phyloP scores from a whole-genome alignment of 2,888 invertebrate genomes.

The Branchipolynoe longqiensis region DNA sequence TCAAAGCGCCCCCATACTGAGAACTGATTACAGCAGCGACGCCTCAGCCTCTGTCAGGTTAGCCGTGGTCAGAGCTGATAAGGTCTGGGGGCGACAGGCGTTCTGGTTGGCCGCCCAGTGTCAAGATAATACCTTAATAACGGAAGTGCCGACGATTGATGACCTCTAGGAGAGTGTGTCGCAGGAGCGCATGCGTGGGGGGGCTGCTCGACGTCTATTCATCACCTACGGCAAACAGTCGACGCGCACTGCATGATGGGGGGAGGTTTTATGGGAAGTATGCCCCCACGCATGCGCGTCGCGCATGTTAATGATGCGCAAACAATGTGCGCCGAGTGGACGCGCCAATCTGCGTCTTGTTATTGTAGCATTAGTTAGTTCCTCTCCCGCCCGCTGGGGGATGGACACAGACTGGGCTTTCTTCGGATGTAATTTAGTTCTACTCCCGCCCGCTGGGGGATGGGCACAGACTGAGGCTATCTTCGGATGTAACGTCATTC shows the following conservation, averaged over 20 bases:
- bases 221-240: constrained; percentile 23
- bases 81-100: constrained; percentile 17
- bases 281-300: neutral
- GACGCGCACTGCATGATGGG: constrained; percentile 3
- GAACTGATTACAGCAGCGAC: constrained; percentile 25
- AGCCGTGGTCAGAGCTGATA: constrained; percentile 45
- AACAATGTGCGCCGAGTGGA: neutral
- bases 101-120: constrained; percentile 30
- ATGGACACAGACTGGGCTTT: too few relatives aligned
- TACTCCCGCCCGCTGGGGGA: too few relatives aligned
- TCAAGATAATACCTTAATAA: constrained; percentile 49
- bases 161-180: constrained; percentile 16
- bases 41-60: constrained; percentile 14
- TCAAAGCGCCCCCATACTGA: constrained; percentile 13
- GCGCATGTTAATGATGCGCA: constrained; percentile 33
- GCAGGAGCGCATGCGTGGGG: constrained; percentile 32
- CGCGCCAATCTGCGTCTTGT: neutral
- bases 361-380: constrained; percentile 24
- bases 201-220: constrained; percentile 29
- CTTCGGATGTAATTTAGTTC: too few relatives aligned
- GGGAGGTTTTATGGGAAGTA: constrained; percentile 25
- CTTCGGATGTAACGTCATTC: too few relatives aligned
- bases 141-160: constrained; percentile 51
- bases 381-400: too few relatives aligned
- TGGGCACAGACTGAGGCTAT: too few relatives aligned